Base-by-base conservation (phyloP, 2,888 invertebrate genomes). In the Andrena bucephala region DNA sequence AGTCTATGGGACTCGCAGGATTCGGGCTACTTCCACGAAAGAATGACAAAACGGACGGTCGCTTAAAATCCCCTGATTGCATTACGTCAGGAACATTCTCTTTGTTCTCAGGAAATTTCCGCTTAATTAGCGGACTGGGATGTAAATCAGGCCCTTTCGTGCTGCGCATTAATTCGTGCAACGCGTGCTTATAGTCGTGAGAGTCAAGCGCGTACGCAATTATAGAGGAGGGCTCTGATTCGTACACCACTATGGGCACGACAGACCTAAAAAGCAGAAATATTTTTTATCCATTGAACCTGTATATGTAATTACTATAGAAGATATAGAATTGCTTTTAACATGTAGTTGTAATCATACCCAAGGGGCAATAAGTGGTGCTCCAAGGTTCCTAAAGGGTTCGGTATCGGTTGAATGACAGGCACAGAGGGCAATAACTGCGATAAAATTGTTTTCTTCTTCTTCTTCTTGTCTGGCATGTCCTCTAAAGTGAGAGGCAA, bases 141-240 rank as follows among this genome's bases (percentile, higher is more conserved):
- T 94, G 94, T 68, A 90, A 91, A 52, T 95, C 95, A 0, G 90
- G 81, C 1, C 87, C 90, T 80, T 93, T 93, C 0, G 87, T 90
- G 3, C 93, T 80, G 2, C 92, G 92, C 29, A 91, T 81, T 20
- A 93, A 89, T 73, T 95, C 96, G 20, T 95, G 95, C n/a, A 96
- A 92, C 0, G 95, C 94, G 68, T 95, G 95, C 86, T 96, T 96
- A 91, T 98, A 97, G 71, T 97, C 97, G 16, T 94, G 94, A 0
- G 97, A 97, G 78, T 96, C 96, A 29, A 98, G 94, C 0, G 97
- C 96, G 91, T 97, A 98, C 0, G 98, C 97, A 80, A 98, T 97
- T 70, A 98, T 96, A 0, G 98, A 98, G 85, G 97, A 97, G 0
- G 97, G 96, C 93, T 98, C 97, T 57, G 95, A 96, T 92, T 98